These are phyloP conservation scores for Salmo trutta DNA, from an alignment of 2,797 vertebrate genomes.

Conservation along the genomic window DNA sequence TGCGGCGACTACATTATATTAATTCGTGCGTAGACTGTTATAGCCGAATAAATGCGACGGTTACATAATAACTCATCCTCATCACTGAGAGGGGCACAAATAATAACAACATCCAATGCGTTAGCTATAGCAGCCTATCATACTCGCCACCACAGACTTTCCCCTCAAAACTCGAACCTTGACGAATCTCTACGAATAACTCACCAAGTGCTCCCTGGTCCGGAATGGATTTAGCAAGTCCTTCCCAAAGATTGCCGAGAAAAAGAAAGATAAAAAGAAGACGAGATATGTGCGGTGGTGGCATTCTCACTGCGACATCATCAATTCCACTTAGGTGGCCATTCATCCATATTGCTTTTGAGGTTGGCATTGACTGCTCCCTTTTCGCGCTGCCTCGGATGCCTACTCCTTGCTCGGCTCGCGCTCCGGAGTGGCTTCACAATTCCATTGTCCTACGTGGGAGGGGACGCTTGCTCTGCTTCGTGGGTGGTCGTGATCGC, in stretches of 20 bases:
- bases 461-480: background rate
- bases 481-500: background rate
- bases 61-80: slow-evolving; percentile 25
- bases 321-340: slow-evolving; percentile 29
- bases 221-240: slow-evolving; percentile 41
- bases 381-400: slow-evolving; percentile 15
- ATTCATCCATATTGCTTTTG: slow-evolving; percentile 49
- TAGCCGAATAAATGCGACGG: slow-evolving; percentile 16
- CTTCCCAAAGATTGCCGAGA: slow-evolving; percentile 35
- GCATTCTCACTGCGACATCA: slow-evolving; percentile 59
- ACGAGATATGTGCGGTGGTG: slow-evolving; percentile 35
- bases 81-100: background rate
- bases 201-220: slow-evolving; percentile 51
- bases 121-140: background rate
- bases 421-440: background rate
- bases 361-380: slow-evolving; percentile 37
- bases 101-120: background rate
- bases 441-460: background rate
- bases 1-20: background rate
- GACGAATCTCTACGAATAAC: slow-evolving; percentile 28
- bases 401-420: slow-evolving; percentile 40
- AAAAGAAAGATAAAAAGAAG: slow-evolving; percentile 40
- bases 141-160: background rate
- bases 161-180: background rate
- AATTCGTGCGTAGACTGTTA: slow-evolving; percentile 21